phyloP scores from a whole-genome alignment of 1,140 invertebrate species.

The roundworm (Caenorhabditis elegans) region WBcel235 BX284602.5:6784001-6784500 shows the following conservation, averaged over 20 bases:
- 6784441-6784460: not conserved
- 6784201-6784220: constrained; percentile 72
- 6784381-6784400: constrained; percentile 75
- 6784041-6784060: not conserved
- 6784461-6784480: constrained; percentile 17
- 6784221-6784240: constrained; percentile 69
- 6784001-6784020: constrained; percentile 67
- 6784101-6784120: constrained; percentile 43
- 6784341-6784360: constrained; percentile 75
- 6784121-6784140: constrained; percentile 72
- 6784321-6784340: constrained; percentile 27
- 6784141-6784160: constrained; percentile 76
- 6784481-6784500: not conserved
- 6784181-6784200: constrained; percentile 80
- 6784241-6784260: not conserved
- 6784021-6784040: not conserved
- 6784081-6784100: constrained; percentile 46
- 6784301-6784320: not conserved
- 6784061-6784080: constrained; percentile 39
- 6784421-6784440: constrained; percentile 51
- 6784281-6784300: not conserved
- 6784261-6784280: constrained; percentile 5
- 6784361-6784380: constrained; percentile 79
- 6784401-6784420: constrained; percentile 65
- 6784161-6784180: constrained; percentile 70